Conservation (phyloP, 2,113 vertebrate species). For the Sturnira hondurensis region DNA sequence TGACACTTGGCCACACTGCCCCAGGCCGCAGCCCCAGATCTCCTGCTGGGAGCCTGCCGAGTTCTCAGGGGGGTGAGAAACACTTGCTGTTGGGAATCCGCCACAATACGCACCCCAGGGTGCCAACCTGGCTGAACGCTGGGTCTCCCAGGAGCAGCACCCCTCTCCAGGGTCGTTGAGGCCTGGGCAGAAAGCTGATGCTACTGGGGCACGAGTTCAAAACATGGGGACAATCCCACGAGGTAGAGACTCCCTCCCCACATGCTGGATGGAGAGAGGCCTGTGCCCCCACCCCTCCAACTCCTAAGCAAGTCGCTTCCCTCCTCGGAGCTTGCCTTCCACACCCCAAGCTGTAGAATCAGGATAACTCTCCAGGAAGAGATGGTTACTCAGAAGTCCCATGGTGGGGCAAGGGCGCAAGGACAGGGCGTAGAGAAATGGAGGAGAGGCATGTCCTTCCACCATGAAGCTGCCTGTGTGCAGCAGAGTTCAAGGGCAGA, state of each 20-base stretch:
- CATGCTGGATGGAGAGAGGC: background rate
- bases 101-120: too few species aligned
- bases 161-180: background rate
- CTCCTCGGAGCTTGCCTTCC: background rate
- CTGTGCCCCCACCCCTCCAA: background rate
- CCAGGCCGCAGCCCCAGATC: accelerated
- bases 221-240: accelerated
- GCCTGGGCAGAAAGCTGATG: background rate
- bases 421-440: too few species aligned
- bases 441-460: background rate
- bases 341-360: background rate
- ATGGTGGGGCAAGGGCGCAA: accelerated
- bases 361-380: background rate
- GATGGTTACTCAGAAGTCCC: background rate
- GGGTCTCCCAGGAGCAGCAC: background rate
- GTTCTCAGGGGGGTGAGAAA: accelerated
- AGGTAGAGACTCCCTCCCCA: accelerated
- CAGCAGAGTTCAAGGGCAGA: background rate
- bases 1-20: accelerated
- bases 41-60: background rate
- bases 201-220: background rate
- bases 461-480: accelerated
- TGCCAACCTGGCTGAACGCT: accelerated
- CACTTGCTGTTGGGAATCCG: too few species aligned
- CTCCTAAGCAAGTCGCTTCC: background rate